phyloP scores from a whole-genome alignment of 2,888 invertebrate genomes.

The Cephus runcator region DNA sequence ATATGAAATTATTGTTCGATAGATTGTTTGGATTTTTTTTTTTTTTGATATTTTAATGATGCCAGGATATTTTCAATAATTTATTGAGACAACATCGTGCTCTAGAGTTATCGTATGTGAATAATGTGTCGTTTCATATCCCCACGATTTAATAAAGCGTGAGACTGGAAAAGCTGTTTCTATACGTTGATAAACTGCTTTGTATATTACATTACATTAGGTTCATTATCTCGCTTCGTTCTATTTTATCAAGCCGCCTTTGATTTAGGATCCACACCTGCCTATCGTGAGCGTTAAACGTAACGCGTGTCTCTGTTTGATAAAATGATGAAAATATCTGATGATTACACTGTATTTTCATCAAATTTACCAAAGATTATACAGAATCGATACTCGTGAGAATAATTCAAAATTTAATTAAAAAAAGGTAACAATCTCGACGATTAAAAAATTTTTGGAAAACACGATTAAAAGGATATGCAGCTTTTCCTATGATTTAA shows the following conservation, averaged over 20 bases:
- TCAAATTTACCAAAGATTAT: not conserved
- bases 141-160: conserved; percentile 32
- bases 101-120: conserved; percentile 14
- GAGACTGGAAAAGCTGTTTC: conserved; percentile 31
- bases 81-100: not conserved
- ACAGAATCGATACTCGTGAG: not conserved
- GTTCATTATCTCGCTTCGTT: conserved; percentile 29
- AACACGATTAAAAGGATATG: no score
- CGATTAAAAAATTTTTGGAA: not conserved
- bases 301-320: not conserved
- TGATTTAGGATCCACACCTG: conserved; percentile 10
- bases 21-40: not conserved
- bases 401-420: not conserved
- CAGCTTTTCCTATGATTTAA: not conserved
- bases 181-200: conserved; percentile 31
- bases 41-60: not conserved
- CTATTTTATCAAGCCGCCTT: conserved; percentile 1
- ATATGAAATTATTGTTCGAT: not conserved
- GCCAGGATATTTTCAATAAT: not conserved
- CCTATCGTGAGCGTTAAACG: not conserved
- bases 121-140: conserved; percentile 2
- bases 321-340: not conserved
- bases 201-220: conserved; percentile 34
- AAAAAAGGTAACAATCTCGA: not conserved
- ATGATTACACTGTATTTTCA: no score